Evolutionary conservation across 2,797 vertebrate species (phyloP).

Genomic region (Tamandua tetradactyla): DNA sequence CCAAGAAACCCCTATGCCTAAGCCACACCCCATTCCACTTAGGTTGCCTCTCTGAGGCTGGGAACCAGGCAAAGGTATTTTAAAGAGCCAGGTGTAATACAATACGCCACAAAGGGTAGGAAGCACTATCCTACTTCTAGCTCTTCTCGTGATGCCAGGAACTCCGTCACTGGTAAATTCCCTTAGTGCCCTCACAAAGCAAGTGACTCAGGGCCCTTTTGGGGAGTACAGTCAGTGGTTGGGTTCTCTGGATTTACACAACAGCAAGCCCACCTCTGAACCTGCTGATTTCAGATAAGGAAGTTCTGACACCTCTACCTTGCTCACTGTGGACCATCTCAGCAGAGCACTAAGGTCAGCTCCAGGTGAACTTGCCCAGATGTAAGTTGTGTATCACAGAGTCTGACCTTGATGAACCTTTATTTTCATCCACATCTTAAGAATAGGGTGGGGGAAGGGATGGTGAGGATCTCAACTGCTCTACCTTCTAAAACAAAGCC

Average conservation of each 20-base stretch:
- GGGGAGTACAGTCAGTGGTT: fast-evolving
- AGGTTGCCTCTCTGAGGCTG: too few species aligned
- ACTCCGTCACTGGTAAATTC: not conserved
- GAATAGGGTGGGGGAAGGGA: not conserved
- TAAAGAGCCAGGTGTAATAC: not conserved
- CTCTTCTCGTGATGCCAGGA: not conserved
- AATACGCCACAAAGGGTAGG: fast-evolving
- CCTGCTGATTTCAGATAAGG: not conserved
- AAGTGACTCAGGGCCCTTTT: too few species aligned
- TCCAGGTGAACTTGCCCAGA: not conserved
- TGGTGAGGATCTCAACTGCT: not conserved
- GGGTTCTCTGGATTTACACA: not conserved
- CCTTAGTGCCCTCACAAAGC: not conserved
- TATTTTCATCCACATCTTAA: not conserved
- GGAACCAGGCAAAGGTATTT: not conserved
- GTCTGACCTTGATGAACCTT: not conserved
- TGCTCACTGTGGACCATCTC: not conserved
- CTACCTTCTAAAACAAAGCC: not conserved
- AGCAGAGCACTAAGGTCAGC: fast-evolving
- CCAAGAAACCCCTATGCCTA: too few species aligned
- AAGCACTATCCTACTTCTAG: fast-evolving
- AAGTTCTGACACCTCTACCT: not conserved
- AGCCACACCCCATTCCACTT: too few species aligned
- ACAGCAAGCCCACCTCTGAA: not conserved
- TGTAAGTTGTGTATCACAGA: not conserved